A percentile compares a stretch with the other conserved stretches of the same genome.
Conservation (phyloP, 92 coral and sea anemone species). For the Siderastrea siderea region DNA sequence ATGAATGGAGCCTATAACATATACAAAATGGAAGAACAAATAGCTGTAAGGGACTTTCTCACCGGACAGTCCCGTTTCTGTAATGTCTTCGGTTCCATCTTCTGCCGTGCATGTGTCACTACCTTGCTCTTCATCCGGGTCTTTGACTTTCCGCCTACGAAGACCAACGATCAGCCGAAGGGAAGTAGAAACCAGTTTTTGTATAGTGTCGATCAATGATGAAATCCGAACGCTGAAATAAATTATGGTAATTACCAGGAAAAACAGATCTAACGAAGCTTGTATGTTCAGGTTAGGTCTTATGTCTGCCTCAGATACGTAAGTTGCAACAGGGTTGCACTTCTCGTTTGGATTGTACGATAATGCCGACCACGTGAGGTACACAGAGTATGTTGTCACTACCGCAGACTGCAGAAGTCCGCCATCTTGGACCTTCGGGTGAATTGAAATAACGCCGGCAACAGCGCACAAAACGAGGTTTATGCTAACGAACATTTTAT, state of each 20-base stretch:
- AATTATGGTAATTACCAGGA: slow-evolving; percentile 71
- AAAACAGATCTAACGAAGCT: slow-evolving; percentile 85
- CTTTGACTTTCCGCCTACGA: slow-evolving; percentile 41
- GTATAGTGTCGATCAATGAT: slow-evolving; percentile 69
- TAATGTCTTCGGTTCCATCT: not conserved
- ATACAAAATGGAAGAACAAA: slow-evolving; percentile 89
- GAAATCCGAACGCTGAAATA: slow-evolving; percentile 83
- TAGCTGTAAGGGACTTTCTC: slow-evolving; percentile 84
- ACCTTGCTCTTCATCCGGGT: slow-evolving; percentile 29
- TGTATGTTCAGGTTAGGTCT: slow-evolving; percentile 91
- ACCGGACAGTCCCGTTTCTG: slow-evolving; percentile 24
- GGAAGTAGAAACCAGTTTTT: slow-evolving; percentile 52
- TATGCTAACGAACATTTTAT: slow-evolving; percentile 89
- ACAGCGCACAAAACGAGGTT: slow-evolving; percentile 88
- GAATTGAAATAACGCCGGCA: slow-evolving; percentile 87
- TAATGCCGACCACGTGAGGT: slow-evolving; percentile 91
- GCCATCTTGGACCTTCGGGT: slow-evolving; percentile 89
- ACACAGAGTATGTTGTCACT: slow-evolving; percentile 79
- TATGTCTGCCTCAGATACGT: slow-evolving; percentile 94
- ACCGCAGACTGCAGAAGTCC: slow-evolving; percentile 90
- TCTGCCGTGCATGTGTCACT: not conserved
- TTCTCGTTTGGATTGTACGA: slow-evolving; percentile 96
- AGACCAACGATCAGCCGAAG: slow-evolving; percentile 65
- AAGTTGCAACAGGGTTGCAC: slow-evolving; percentile 96
- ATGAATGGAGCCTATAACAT: slow-evolving; percentile 87